A percentile compares a stretch with the other conserved stretches of the same genome.
These are phyloP conservation scores for Hermaeophaga mercurialis DNA, from an alignment of 2,888 invertebrate species.

Conservation along the genomic window DNA sequence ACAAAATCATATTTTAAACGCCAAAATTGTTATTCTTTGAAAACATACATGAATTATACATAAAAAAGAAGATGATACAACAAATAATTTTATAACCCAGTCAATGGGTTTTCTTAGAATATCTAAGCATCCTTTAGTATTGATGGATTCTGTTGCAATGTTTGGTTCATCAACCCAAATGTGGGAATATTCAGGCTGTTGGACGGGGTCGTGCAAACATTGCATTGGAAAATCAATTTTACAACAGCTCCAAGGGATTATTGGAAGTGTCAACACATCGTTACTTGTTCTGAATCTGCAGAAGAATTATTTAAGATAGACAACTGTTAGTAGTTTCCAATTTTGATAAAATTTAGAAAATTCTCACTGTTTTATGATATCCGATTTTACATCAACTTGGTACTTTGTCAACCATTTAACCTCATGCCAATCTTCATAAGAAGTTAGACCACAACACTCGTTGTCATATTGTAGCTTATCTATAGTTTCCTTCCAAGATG, in stretches of 20 bases:
- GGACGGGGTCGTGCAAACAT: conserved; percentile 68
- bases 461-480: conserved; percentile 64
- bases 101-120: conserved; percentile 48
- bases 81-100: conserved; percentile 36
- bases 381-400: conserved; percentile 48
- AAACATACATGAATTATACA: conserved; percentile 33
- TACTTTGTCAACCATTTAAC: conserved; percentile 65
- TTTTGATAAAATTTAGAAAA: too few relatives aligned
- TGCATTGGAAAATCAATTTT: conserved; percentile 63
- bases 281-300: conserved; percentile 40
- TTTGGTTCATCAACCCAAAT: conserved; percentile 53
- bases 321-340: too few relatives aligned
- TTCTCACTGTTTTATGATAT: conserved; percentile 48
- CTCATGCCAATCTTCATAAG: conserved; percentile 64
- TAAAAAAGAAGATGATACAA: conserved; percentile 28
- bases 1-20: conserved; percentile 23
- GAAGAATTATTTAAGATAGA: conserved; percentile 14
- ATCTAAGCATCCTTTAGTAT: conserved; percentile 54
- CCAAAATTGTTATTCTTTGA: background rate
- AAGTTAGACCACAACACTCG: conserved; percentile 64
- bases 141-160: conserved; percentile 50
- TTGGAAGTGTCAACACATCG: conserved; percentile 51
- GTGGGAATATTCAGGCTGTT: conserved; percentile 55
- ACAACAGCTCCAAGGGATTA: conserved; percentile 67
- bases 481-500: conserved; percentile 63